phyloP scores from a whole-genome alignment of 2,113 vertebrate species.

The Tretioscincus oriximinensis region DNA sequence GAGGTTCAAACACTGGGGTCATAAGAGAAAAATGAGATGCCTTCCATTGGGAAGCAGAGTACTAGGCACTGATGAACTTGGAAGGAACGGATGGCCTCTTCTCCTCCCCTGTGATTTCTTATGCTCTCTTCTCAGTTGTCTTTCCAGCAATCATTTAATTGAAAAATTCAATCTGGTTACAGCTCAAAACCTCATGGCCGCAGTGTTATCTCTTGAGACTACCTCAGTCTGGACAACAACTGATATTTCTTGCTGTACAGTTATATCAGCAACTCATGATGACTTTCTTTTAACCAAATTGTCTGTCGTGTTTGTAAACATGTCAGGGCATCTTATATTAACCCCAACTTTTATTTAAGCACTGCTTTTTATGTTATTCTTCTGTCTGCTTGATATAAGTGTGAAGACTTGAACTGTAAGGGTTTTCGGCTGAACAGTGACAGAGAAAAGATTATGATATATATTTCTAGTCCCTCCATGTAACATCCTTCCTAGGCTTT shows the following conservation, averaged over 20 bases:
- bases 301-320: not conserved
- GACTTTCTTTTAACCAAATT: slow-evolving; percentile 27
- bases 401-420: not conserved
- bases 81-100: slow-evolving; percentile 34
- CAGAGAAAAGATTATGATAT: slow-evolving; percentile 10
- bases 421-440: slow-evolving; percentile 7
- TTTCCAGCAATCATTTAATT: slow-evolving; percentile 44
- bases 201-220: not conserved
- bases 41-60: slow-evolving; percentile 19
- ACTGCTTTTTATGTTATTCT: not conserved
- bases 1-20: slow-evolving; percentile 49
- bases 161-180: slow-evolving; percentile 42
- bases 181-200: slow-evolving; percentile 13
- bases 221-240: slow-evolving; percentile 26
- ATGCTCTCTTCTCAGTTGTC: slow-evolving; percentile 40
- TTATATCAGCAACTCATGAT: not conserved
- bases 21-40: slow-evolving; percentile 53
- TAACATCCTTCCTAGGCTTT: slow-evolving; percentile 21
- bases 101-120: slow-evolving; percentile 32
- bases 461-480: slow-evolving; percentile 24
- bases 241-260: not conserved
- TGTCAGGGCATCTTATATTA: not conserved
- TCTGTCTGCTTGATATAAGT: slow-evolving; percentile 6
- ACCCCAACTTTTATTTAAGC: slow-evolving; percentile 21
- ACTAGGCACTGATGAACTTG: slow-evolving; percentile 48